A percentile compares a stretch with the other conserved stretches of the same genome.
Conservation (phyloP, 37 sponge, comb jelly and placozoan genomes). For the Spongia lamella region DNA sequence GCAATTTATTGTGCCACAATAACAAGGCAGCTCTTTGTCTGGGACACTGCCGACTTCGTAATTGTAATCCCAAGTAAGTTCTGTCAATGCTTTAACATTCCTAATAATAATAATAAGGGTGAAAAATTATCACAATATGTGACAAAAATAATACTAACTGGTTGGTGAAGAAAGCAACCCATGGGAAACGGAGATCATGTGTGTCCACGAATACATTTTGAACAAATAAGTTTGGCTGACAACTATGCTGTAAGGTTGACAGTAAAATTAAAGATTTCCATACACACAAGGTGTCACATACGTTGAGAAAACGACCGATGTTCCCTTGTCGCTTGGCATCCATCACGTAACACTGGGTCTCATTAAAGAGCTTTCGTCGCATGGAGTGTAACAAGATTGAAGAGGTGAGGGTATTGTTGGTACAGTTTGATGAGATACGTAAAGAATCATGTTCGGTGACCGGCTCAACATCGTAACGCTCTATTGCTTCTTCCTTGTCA, state of each 20-base stretch:
- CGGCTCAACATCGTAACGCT: too few species aligned
- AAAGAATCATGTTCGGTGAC: too few species aligned
- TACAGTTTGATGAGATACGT: too few species aligned
- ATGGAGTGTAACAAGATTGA: slow-evolving; percentile 5
- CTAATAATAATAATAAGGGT: slow-evolving; percentile 30
- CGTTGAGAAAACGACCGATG: slow-evolving; percentile 85
- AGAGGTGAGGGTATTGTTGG: neutral
- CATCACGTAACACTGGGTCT: slow-evolving; percentile 63
- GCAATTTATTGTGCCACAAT: slow-evolving; percentile 78
- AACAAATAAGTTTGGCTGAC: slow-evolving; percentile 89
- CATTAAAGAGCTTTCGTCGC: slow-evolving; percentile 26
- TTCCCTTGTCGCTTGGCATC: slow-evolving; percentile 85
- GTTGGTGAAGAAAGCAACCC: slow-evolving; percentile 87
- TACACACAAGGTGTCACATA: slow-evolving; percentile 30
- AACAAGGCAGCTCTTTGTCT: slow-evolving; percentile 65
- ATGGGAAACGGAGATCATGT: slow-evolving; percentile 90
- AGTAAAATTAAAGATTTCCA: neutral
- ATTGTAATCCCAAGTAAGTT: slow-evolving; percentile 92
- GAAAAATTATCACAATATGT: neutral
- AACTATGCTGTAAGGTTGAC: slow-evolving; percentile 75
- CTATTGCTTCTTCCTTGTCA: too few species aligned
- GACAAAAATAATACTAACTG: slow-evolving; percentile 23
- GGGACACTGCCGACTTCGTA: slow-evolving; percentile 87
- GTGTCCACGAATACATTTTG: slow-evolving; percentile 93
- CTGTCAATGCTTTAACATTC: slow-evolving; percentile 69